Evolutionary conservation across 2,888 invertebrate species (phyloP).

Genomic region (Nomada lathburiana): DNA sequence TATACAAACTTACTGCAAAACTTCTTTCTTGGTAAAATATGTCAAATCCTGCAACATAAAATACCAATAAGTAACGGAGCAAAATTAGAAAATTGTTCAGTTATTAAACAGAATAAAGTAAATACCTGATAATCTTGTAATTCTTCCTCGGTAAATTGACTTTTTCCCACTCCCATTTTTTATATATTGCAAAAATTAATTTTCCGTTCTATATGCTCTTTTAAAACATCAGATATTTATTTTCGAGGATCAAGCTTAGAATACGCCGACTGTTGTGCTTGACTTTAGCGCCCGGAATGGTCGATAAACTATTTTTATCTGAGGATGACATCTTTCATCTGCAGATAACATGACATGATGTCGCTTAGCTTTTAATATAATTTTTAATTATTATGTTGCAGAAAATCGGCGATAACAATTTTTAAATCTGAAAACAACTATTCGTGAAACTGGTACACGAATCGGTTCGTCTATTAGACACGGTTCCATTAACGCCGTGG

Average conservation of each 20-base stretch:
- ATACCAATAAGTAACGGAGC: slow-evolving; percentile 43
- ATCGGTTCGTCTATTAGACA: no score
- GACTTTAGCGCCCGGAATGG: slow-evolving; percentile 14
- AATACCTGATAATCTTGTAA: slow-evolving; percentile 94
- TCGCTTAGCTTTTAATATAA: neutral
- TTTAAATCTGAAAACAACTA: neutral
- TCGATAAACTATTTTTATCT: slow-evolving; percentile 42
- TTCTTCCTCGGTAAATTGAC: slow-evolving; percentile 95
- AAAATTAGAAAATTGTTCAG: neutral
- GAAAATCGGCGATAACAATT: neutral
- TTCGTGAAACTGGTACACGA: no score
- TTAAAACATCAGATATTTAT: neutral
- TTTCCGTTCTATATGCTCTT: neutral
- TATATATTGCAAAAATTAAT: neutral
- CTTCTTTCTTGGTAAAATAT: slow-evolving; percentile 97
- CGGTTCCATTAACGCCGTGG: no score
- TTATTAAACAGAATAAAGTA: slow-evolving; percentile 53
- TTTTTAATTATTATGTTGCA: neutral
- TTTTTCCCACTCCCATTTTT: slow-evolving; percentile 92
- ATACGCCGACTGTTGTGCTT: neutral
- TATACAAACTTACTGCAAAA: slow-evolving; percentile 90
- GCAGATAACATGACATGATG: neutral
- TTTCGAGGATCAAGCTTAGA: neutral
- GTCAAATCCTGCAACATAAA: slow-evolving; percentile 92
- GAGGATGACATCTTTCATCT: slow-evolving; percentile 7